These are phyloP conservation scores for Arizona elegans DNA, from an alignment of 2,113 vertebrate genomes.

Conservation along the genomic window DNA sequence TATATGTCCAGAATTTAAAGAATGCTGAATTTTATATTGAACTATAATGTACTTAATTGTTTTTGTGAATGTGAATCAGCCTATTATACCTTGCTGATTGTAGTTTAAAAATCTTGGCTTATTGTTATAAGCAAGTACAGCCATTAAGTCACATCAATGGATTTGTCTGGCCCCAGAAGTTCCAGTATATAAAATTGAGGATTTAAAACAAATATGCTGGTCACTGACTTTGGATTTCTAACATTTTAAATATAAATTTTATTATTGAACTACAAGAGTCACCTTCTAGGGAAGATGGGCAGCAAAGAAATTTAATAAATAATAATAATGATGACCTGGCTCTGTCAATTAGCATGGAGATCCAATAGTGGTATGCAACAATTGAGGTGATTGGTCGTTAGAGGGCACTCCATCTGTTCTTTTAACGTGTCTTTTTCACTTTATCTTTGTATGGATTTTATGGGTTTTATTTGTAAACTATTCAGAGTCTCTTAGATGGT, in stretches of 20 bases:
- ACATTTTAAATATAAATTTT: background rate
- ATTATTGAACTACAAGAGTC: background rate
- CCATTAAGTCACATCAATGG: background rate
- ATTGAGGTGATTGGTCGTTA: background rate
- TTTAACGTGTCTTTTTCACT: background rate
- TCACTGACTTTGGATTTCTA: background rate
- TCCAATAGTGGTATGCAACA: background rate
- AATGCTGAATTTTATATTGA: background rate
- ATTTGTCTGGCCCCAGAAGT: background rate
- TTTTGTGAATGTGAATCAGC: background rate
- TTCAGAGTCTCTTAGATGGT: background rate
- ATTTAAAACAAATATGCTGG: background rate
- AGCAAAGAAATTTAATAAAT: background rate
- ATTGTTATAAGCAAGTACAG: background rate
- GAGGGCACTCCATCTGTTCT: background rate
- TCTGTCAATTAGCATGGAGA: background rate
- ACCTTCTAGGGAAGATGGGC: background rate
- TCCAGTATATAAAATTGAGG: background rate
- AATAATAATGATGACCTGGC: background rate
- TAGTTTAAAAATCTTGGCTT: background rate
- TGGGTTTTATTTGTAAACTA: background rate
- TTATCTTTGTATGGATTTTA: background rate
- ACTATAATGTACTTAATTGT: background rate
- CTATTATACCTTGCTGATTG: background rate
- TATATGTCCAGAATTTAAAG: background rate